Evolutionary conservation across 2,888 invertebrate genomes (phyloP), one percentile per base, ranked within the genome.

Genomic region (Macroteleia sp.): DNA sequence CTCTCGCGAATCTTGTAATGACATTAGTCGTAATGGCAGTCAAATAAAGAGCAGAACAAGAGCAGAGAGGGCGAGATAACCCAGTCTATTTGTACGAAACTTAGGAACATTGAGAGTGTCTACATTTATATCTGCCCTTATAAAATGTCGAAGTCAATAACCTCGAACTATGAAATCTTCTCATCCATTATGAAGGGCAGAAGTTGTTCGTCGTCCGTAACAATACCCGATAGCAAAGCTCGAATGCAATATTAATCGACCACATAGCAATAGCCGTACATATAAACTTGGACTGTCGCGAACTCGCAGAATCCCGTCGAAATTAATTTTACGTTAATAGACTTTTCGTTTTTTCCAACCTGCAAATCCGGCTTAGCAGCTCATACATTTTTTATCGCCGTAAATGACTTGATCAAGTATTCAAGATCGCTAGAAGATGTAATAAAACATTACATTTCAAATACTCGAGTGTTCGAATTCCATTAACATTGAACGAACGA

Each of bases 111-210:
- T 20, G 32, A 16, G 64, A 25, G 32, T 30, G 48, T 44, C 57
- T 52, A 28, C 70, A 54, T 66, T 62, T 70, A 59, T 66, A 59
- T 64, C 59, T 34, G 25, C 12, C 9, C 62, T 52, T 44, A 54
- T 66, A 70, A 70, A 57, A 50, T n/a, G 76, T 57, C 69, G 70
- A 77, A 71, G 61, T 61, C 77, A 71, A 66, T 71, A 77, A 66
- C 57, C 64, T 41, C 64, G 64, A 62, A 64, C 71, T 61, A 46
- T 61, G 61, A 77, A 67, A 71, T 70, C 71, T 59, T 41, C 74
- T 71, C 77, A 77, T 70, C 76, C 59, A 70, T 70, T 70, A 70
- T 77, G 57, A 70, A 76, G 30, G 52, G 30, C 57, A 42, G 52
- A 48, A 70, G 69, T 70, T 76, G 56, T 48, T 46, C 66, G 76